Conservation (phyloP, 1,140 invertebrate genomes). For the Oncopodura yosiiana region DNA sequence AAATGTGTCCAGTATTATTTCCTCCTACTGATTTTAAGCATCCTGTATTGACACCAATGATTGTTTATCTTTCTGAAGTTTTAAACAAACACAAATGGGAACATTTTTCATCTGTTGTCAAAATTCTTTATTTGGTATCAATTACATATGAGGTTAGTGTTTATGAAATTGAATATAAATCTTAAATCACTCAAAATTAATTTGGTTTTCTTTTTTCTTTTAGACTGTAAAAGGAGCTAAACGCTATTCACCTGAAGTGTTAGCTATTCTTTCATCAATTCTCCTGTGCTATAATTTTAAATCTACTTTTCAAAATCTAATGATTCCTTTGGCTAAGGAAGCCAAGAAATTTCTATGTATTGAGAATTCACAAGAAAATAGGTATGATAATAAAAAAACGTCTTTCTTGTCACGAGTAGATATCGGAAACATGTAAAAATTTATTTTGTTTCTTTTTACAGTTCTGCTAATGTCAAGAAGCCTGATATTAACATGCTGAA, state of each 20-base stretch:
- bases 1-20: constrained; percentile 64
- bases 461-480: too few relatives aligned
- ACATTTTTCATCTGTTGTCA: neutral
- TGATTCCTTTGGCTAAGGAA: neutral
- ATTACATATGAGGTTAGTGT: neutral
- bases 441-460: too few relatives aligned
- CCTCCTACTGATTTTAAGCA: constrained; percentile 81
- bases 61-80: constrained; percentile 73
- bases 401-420: too few relatives aligned
- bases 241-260: constrained; percentile 4
- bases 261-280: constrained; percentile 9
- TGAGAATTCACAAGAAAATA: neutral
- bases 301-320: neutral
- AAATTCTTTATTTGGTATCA: neutral
- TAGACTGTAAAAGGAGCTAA: neutral
- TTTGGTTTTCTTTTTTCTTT: neutral
- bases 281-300: neutral
- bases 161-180: neutral
- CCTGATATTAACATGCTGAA: too few relatives aligned
- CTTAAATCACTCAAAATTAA: too few relatives aligned
- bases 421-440: too few relatives aligned
- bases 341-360: neutral
- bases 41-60: constrained; percentile 68
- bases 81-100: constrained; percentile 46
- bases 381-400: neutral